These are phyloP conservation scores for Lamproptera curius DNA, from an alignment of 2,888 invertebrate genomes.

Conservation along the genomic window DNA sequence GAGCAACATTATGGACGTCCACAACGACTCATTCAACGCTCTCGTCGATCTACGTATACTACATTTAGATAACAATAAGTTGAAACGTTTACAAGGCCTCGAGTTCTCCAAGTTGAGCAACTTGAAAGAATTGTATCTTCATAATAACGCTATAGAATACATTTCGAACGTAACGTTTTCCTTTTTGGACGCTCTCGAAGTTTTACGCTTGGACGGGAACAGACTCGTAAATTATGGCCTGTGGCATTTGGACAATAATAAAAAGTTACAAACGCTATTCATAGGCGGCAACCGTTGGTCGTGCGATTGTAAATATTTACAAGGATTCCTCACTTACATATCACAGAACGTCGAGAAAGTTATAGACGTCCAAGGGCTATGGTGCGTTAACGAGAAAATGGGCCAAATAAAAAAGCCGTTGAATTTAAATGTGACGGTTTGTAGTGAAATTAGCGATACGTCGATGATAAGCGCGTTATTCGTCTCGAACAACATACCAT, in stretches of 20 bases:
- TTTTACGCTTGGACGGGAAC: constrained; percentile 91
- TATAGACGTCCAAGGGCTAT: constrained; percentile 84
- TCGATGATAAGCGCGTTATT: constrained; percentile 89
- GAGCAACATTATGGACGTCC: constrained; percentile 87
- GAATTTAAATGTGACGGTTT: constrained; percentile 90
- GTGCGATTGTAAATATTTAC: constrained; percentile 93
- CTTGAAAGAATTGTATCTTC: constrained; percentile 90
- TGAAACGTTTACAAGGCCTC: constrained; percentile 86
- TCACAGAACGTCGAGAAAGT: constrained; percentile 88
- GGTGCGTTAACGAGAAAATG: constrained; percentile 85
- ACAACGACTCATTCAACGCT: constrained; percentile 91
- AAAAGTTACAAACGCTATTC: constrained; percentile 84
- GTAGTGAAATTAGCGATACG: constrained; percentile 89
- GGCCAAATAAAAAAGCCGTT: constrained; percentile 84
- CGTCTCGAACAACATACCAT: constrained; percentile 89
- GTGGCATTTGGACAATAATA: constrained; percentile 86
- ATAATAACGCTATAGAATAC: constrained; percentile 88
- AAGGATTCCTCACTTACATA: constrained; percentile 89
- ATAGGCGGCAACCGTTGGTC: constrained; percentile 92
- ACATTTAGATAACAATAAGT: constrained; percentile 91
- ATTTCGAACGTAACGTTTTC: constrained; percentile 90
- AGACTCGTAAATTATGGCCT: constrained; percentile 88
- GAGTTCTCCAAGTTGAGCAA: constrained; percentile 90
- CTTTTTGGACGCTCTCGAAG: constrained; percentile 86
- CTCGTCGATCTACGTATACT: constrained; percentile 86